Percentiles rank a stretch among this genome's conserved stretches.
Conservation (phyloP, 2,888 invertebrate species). For the Oligia latruncula region DNA sequence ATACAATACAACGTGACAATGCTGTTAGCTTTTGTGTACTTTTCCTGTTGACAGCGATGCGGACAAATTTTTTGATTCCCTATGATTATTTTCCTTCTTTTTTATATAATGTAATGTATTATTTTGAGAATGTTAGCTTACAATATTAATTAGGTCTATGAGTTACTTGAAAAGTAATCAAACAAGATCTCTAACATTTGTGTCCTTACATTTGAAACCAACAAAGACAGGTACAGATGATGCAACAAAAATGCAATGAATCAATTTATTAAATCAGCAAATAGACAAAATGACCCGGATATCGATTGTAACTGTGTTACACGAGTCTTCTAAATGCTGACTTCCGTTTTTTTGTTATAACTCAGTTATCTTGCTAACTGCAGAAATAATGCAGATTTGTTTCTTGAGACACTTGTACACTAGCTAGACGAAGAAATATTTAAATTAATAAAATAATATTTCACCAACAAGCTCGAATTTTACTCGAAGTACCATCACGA, state of each 20-base stretch:
- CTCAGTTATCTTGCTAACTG: slow-evolving; percentile 34
- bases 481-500: neutral
- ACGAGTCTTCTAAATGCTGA: slow-evolving; percentile 58
- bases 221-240: slow-evolving; percentile 35
- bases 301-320: slow-evolving; percentile 63
- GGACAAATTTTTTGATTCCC: neutral
- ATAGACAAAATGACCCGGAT: slow-evolving; percentile 57
- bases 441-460: neutral
- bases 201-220: neutral
- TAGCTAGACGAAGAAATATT: neutral
- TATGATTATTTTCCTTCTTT: neutral
- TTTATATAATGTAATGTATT: too few species aligned
- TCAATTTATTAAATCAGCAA: slow-evolving; percentile 52
- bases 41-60: neutral
- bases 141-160: neutral
- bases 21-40: neutral
- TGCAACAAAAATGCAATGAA: slow-evolving; percentile 42
- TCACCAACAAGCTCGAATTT: neutral
- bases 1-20: neutral
- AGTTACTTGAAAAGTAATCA: neutral
- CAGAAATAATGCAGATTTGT: slow-evolving; percentile 12
- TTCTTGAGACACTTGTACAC: slow-evolving; percentile 21
- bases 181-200: neutral
- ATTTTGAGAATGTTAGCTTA: neutral
- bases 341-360: slow-evolving; percentile 1